Conservation (phyloP, 1,140 invertebrate species). For the Micrasema minimum region DNA sequence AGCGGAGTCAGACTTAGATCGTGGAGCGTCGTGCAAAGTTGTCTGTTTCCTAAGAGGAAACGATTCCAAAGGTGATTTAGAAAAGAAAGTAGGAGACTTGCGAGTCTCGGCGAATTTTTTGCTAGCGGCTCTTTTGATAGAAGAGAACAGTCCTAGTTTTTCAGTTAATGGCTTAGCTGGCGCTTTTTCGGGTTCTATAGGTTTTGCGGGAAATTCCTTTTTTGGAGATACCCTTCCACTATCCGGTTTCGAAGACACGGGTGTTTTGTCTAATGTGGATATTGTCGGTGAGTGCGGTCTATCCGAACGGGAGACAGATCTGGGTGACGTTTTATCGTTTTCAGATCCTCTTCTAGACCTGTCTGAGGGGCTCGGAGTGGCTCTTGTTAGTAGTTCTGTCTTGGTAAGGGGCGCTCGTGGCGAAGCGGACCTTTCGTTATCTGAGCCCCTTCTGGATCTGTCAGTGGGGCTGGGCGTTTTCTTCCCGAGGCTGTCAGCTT, state of each 20-base stretch:
- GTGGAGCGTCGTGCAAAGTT: constrained; percentile 58
- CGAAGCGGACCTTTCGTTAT: constrained; percentile 49
- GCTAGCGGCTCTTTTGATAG: constrained; percentile 66
- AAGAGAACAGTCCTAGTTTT: constrained; percentile 66
- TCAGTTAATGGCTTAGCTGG: constrained; percentile 59
- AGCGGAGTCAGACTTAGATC: constrained; percentile 65
- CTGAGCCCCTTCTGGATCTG: constrained; percentile 47
- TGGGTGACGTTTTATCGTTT: constrained; percentile 47
- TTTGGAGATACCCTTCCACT: constrained; percentile 46
- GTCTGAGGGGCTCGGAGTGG: constrained; percentile 50
- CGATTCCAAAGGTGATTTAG: constrained; percentile 45
- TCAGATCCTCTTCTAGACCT: constrained; percentile 49
- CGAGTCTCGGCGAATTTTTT: constrained; percentile 65
- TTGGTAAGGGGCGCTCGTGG: constrained; percentile 48
- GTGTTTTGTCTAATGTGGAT: constrained; percentile 33
- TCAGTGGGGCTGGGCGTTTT: constrained; percentile 51
- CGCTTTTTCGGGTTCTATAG: constrained; percentile 26
- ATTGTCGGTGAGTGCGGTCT: constrained; percentile 45
- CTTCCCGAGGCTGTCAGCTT: constrained; percentile 52
- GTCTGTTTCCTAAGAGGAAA: constrained; percentile 53
- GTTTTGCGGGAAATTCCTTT: constrained; percentile 53
- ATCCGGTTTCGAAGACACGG: constrained; percentile 41
- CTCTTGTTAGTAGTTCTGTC: constrained; percentile 46
- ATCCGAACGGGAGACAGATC: constrained; percentile 43
- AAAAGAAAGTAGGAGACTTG: constrained; percentile 64